Conservation (phyloP, 2,888 invertebrate species). For the Salticus scenicus region DNA sequence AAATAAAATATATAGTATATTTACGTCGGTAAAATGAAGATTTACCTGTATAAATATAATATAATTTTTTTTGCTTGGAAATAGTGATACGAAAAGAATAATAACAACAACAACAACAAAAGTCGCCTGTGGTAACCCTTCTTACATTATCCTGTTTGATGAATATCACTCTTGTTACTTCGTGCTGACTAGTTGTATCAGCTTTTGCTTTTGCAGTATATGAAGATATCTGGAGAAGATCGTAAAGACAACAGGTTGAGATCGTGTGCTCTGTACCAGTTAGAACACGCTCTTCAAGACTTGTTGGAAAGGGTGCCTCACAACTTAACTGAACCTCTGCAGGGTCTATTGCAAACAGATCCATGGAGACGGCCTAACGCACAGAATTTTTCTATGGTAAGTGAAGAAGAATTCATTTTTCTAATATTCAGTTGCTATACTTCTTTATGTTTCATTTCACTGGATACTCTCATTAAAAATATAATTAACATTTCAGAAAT, state of each 20-base stretch:
- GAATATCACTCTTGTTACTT: not conserved
- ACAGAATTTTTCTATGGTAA: conserved; percentile 92
- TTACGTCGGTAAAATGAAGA: too few relatives aligned
- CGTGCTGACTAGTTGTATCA: conserved; percentile 44
- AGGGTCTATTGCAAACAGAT: conserved; percentile 86
- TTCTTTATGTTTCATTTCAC: not conserved
- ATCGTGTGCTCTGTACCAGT: conserved; percentile 78
- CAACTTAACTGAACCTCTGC: conserved; percentile 90
- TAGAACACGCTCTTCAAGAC: conserved; percentile 87
- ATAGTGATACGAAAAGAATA: too few relatives aligned
- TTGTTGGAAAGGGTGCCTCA: conserved; percentile 87
- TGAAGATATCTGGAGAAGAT: conserved; percentile 58
- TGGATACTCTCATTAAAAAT: not conserved
- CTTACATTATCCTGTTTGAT: too few relatives aligned
- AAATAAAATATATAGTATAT: too few relatives aligned
- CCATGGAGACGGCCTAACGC: conserved; percentile 91
- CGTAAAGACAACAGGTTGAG: conserved; percentile 51
- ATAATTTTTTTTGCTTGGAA: too few relatives aligned
- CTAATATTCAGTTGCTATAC: too few relatives aligned
- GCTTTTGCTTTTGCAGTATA: conserved; percentile 64
- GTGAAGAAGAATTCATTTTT: conserved; percentile 67
- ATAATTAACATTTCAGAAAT: not conserved
- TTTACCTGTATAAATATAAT: too few relatives aligned
- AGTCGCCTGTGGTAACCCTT: too few relatives aligned
- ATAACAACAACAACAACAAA: too few relatives aligned